Percentiles rank a stretch among this genome's conserved stretches.
phyloP scores from a whole-genome alignment of 1,140 invertebrate genomes.

The Micrasema longulum region DNA sequence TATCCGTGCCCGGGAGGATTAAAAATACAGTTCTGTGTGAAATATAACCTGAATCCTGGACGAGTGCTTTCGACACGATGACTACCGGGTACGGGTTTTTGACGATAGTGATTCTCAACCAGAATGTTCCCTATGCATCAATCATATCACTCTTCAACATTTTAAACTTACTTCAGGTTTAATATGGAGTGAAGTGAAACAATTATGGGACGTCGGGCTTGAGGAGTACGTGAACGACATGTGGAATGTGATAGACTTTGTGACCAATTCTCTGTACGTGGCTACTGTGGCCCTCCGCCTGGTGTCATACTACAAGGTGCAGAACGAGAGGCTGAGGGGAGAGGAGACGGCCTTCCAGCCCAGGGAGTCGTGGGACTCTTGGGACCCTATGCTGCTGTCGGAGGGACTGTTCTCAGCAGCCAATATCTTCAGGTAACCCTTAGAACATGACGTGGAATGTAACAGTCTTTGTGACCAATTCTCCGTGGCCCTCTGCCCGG shows the following conservation, averaged over 20 bases:
- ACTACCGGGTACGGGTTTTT: too few relatives aligned
- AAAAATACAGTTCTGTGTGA: too few relatives aligned
- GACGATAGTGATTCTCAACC: too few relatives aligned
- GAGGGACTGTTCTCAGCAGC: conserved; percentile 97
- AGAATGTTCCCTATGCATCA: too few relatives aligned
- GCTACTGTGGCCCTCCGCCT: conserved; percentile 94
- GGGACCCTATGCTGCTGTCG: conserved; percentile 96
- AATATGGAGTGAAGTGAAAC: conserved; percentile 99
- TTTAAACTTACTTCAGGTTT: too few relatives aligned
- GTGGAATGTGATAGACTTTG: conserved; percentile 99
- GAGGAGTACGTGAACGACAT: conserved; percentile 97
- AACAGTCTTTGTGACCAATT: background rate
- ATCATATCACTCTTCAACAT: too few relatives aligned
- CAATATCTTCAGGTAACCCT: conserved; percentile 87
- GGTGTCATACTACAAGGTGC: conserved; percentile 90
- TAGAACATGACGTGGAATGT: background rate
- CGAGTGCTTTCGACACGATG: too few relatives aligned
- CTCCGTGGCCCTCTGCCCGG: background rate
- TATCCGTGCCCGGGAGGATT: too few relatives aligned
- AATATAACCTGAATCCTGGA: too few relatives aligned
- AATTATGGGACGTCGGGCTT: conserved; percentile 96
- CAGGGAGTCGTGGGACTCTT: conserved; percentile 92
- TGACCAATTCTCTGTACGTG: conserved; percentile 97
- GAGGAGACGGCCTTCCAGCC: conserved; percentile 71
- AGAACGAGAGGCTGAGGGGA: conserved; percentile 71